These are phyloP conservation scores for Dipus sagitta DNA, from an alignment of 2,797 vertebrate species.

Conservation along the genomic window DNA sequence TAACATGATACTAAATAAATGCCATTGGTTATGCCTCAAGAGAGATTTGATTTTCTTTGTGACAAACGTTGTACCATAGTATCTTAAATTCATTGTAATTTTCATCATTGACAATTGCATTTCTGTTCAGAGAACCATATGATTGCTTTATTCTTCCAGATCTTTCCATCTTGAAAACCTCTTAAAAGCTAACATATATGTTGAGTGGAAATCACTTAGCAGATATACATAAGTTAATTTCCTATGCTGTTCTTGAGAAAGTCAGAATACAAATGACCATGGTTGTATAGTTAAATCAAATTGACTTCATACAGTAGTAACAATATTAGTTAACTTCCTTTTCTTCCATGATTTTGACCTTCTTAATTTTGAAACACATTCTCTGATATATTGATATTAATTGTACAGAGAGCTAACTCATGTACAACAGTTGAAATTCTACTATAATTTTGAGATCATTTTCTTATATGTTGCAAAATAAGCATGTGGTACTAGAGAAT, in stretches of 20 bases:
- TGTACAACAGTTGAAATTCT: conserved; percentile 31
- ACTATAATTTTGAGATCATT: conserved; percentile 32
- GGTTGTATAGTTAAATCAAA: neutral
- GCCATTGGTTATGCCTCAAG: neutral
- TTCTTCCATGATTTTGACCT: conserved; percentile 23
- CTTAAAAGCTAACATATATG: neutral
- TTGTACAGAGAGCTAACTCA: neutral
- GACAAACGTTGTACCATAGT: neutral
- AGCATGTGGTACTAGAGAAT: conserved; percentile 29
- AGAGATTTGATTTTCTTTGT: neutral
- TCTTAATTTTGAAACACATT: conserved; percentile 1
- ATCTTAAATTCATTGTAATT: neutral
- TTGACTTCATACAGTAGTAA: neutral
- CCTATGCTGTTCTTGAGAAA: neutral
- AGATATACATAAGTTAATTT: conserved; percentile 23
- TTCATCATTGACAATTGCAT: neutral
- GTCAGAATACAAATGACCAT: neutral
- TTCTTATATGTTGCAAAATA: conserved; percentile 28
- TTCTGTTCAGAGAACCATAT: conserved; percentile 39
- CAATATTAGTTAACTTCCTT: neutral
- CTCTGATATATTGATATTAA: conserved; percentile 32
- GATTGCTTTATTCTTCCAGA: conserved; percentile 30
- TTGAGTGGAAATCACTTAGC: neutral
- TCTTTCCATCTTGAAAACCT: conserved; percentile 36
- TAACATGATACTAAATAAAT: too few relatives aligned